phyloP scores from a whole-genome alignment of 2,113 vertebrate genomes.

The Scalopus aquaticus region DNA sequence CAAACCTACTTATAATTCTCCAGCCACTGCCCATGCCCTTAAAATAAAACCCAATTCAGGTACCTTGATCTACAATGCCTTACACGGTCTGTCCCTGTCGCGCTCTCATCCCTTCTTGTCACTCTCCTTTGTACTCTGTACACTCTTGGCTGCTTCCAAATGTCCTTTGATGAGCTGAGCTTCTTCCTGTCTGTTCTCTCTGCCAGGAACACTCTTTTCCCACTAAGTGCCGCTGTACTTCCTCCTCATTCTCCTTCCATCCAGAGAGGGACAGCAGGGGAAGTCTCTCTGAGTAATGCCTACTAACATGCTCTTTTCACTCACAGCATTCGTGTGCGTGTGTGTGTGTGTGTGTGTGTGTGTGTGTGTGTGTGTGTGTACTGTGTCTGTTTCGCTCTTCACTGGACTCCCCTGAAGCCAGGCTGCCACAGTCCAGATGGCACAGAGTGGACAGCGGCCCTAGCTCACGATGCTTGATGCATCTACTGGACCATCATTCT shows the following conservation, averaged over 20 bases:
- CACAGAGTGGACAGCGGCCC: background rate
- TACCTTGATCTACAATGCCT: background rate
- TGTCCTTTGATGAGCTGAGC: background rate
- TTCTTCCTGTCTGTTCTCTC: background rate
- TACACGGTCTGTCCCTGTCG: accelerated
- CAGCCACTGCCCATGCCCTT: background rate
- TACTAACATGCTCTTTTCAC: background rate
- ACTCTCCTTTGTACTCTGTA: background rate
- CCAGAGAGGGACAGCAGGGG: background rate
- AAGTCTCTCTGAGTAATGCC: background rate
- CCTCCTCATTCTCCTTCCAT: background rate
- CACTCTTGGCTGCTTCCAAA: background rate
- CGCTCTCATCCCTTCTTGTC: background rate
- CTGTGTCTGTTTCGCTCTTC: background rate
- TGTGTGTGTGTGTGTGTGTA: background rate
- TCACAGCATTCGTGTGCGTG: background rate
- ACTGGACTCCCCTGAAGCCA: background rate
- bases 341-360: background rate
- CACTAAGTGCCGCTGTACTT: background rate
- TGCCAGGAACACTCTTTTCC: background rate
- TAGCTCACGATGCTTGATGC: background rate
- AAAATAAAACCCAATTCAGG: background rate
- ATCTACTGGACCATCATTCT: background rate
- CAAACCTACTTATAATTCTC: background rate
- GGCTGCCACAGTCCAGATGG: background rate